Conservation (phyloP, 2,113 vertebrate species). For the Chamaea fasciata region DNA sequence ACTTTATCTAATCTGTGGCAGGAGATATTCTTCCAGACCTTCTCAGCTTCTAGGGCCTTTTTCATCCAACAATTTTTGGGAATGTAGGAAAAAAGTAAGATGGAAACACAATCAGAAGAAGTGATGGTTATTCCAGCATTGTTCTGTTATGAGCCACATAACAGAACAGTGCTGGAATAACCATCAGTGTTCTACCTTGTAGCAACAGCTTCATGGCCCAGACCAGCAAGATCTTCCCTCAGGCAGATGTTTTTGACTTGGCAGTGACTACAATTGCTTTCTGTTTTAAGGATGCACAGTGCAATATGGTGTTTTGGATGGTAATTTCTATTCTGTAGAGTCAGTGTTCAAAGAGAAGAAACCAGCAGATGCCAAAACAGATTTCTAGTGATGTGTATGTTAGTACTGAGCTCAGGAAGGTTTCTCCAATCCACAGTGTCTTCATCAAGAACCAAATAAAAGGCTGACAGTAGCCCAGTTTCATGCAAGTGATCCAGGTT, state of each 20-base stretch:
- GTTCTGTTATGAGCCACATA: background rate
- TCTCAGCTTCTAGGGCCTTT: background rate
- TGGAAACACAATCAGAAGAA: background rate
- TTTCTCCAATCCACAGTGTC: background rate
- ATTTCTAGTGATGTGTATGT: background rate
- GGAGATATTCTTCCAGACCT: background rate
- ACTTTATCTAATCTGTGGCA: background rate
- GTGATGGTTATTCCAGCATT: background rate
- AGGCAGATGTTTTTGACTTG: background rate
- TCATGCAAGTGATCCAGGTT: background rate
- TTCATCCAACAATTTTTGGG: background rate
- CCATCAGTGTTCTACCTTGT: background rate
- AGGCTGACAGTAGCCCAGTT: background rate
- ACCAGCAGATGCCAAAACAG: background rate
- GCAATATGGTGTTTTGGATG: no score
- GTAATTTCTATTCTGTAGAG: background rate
- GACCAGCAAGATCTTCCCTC: background rate
- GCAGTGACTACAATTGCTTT: background rate
- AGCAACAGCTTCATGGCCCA: rapidly evolving
- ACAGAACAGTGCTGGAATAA: background rate
- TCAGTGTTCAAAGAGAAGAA: background rate
- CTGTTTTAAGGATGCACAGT: background rate
- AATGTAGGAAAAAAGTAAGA: background rate
- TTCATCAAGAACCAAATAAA: background rate
- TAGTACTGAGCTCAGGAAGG: background rate